Conservation (phyloP, 92 coral and sea anemone genomes). For the Palythoa caribaeorum region DNA sequence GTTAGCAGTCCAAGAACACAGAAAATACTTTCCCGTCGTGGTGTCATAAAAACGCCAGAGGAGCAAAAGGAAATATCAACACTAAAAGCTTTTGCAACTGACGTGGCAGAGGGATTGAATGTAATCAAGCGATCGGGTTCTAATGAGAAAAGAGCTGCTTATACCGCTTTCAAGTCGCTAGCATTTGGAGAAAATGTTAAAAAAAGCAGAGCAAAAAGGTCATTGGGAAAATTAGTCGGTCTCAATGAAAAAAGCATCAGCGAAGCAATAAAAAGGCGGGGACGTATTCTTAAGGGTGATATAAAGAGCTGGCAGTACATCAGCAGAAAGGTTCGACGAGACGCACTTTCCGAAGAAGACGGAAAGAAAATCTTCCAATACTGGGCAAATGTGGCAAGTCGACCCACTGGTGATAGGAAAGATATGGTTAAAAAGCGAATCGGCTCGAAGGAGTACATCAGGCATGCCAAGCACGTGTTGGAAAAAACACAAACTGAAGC, state of each 20-base stretch:
- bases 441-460: neutral
- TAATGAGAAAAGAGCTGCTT: conserved; percentile 27
- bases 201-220: conserved; percentile 10
- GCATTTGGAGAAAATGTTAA: conserved; percentile 9
- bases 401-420: neutral
- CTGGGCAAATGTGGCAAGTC: conserved; percentile 6
- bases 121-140: conserved; percentile 21
- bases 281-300: neutral
- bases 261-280: neutral
- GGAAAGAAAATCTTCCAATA: neutral
- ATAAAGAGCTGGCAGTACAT: neutral
- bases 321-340: neutral
- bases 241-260: conserved; percentile 18
- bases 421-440: neutral
- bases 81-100: conserved; percentile 15
- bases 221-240: conserved; percentile 8
- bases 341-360: conserved; percentile 1
- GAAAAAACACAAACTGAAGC: conserved; percentile 21
- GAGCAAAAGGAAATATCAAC: conserved; percentile 40
- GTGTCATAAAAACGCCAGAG: conserved; percentile 47
- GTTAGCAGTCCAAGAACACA: conserved; percentile 59
- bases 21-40: conserved; percentile 45
- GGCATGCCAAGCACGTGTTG: conserved; percentile 4
- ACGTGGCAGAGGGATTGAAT: conserved; percentile 1
- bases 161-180: neutral